These are phyloP conservation scores for Drosophila trapezifrons DNA, from an alignment of 1,140 invertebrate species.

Conservation along the genomic window DNA sequence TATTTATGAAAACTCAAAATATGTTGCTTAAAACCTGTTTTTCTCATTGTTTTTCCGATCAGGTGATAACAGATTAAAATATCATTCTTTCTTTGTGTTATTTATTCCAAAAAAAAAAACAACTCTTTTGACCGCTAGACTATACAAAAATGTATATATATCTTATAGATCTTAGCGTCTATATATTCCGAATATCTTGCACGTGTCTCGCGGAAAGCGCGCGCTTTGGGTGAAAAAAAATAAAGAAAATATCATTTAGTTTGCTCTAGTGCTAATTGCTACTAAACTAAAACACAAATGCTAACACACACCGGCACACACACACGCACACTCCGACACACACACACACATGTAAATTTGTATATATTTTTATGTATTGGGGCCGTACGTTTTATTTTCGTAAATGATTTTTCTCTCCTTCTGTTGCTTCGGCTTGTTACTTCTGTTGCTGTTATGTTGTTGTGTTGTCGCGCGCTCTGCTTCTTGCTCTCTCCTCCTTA, in stretches of 20 bases:
- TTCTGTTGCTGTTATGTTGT: conserved; percentile 20
- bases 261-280: conserved; percentile 44
- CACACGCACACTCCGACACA: background rate
- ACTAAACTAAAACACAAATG: conserved; percentile 50
- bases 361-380: conserved; percentile 12
- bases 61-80: conserved; percentile 1
- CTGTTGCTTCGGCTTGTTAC: conserved; percentile 17
- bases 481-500: background rate
- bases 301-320: conserved; percentile 2
- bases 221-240: conserved; percentile 20
- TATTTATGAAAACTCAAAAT: background rate
- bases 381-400: conserved; percentile 47
- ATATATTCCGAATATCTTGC: conserved; percentile 14
- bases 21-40: too few relatives aligned
- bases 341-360: background rate
- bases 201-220: conserved; percentile 40
- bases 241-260: conserved; percentile 16
- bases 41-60: background rate
- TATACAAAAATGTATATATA: background rate
- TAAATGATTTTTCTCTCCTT: conserved; percentile 20
- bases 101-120: background rate
- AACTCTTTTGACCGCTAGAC: background rate
- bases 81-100: background rate
- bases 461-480: background rate
- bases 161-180: background rate